phyloP scores from a whole-genome alignment of 2,888 invertebrate genomes.

The Hoplodrina blanda region DNA sequence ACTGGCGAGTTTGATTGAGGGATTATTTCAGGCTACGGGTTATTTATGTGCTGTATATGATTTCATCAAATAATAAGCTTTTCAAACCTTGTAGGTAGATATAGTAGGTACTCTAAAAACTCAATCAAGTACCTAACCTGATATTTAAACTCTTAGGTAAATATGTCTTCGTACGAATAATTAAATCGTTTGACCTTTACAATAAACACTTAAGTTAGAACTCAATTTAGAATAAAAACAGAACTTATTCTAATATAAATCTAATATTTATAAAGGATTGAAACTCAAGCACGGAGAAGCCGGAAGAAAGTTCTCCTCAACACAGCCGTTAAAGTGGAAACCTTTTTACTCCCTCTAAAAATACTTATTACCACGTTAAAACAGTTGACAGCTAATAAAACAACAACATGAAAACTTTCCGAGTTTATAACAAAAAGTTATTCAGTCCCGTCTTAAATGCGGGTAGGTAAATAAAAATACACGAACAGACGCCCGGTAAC shows the following conservation, averaged over 20 bases:
- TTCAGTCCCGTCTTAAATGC: constrained; percentile 41
- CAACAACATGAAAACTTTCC: constrained; percentile 32
- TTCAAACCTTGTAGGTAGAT: background rate
- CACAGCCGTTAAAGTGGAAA: background rate
- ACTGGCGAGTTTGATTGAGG: background rate
- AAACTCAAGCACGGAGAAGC: constrained; percentile 1
- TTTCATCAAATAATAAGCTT: background rate
- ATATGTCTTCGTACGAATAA: background rate
- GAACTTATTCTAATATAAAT: background rate
- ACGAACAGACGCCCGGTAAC: constrained; percentile 52
- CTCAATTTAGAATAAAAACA: background rate
- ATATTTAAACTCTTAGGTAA: background rate
- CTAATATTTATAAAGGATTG: background rate
- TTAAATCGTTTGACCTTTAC: background rate
- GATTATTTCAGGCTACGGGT: background rate
- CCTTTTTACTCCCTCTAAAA: constrained; percentile 27
- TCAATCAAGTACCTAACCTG: background rate
- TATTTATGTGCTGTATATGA: background rate
- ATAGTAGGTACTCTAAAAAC: no score
- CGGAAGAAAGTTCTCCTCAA: background rate
- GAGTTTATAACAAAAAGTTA: constrained; percentile 46
- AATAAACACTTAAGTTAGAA: background rate
- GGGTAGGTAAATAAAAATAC: constrained; percentile 59
- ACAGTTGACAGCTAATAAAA: constrained; percentile 49
- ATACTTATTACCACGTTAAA: constrained; percentile 25